Evolutionary conservation across 2,888 invertebrate genomes (phyloP).

Genomic region (Elmis aenea): DNA sequence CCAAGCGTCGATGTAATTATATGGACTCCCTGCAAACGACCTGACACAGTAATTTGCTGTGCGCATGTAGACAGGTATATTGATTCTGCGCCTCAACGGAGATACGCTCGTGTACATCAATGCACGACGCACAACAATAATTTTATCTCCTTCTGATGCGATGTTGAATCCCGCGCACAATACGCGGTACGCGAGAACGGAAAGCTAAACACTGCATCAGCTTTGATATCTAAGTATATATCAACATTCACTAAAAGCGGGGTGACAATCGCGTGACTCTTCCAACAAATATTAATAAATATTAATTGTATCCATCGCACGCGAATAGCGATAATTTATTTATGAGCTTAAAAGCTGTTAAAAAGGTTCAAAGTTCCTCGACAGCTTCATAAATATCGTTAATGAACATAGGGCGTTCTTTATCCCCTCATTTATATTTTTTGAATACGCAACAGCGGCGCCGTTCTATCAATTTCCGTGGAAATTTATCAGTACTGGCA

Average conservation of each 20-base stretch:
- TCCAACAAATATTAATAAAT: too few relatives aligned
- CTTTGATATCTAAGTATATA: conserved; percentile 10
- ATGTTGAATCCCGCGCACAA: conserved; percentile 3
- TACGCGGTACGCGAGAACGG: conserved; percentile 10
- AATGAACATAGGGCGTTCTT: too few relatives aligned
- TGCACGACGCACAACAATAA: conserved; percentile 16
- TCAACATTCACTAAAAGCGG: conserved; percentile 10
- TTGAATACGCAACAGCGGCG: too few relatives aligned
- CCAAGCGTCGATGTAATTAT: conserved; percentile 22
- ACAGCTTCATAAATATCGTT: too few relatives aligned
- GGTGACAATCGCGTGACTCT: too few relatives aligned
- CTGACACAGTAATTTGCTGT: conserved; percentile 23
- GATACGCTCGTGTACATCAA: conserved; percentile 17
- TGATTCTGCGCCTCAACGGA: conserved; percentile 20
- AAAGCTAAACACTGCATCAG: conserved; percentile 8
- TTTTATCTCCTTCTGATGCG: conserved; percentile 12
- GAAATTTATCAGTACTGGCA: too few relatives aligned
- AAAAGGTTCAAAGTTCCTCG: too few relatives aligned
- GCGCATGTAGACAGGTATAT: conserved; percentile 26
- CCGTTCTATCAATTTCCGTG: too few relatives aligned
- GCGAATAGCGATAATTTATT: too few relatives aligned
- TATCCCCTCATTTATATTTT: too few relatives aligned
- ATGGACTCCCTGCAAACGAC: conserved; percentile 20
- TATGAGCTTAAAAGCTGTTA: too few relatives aligned
- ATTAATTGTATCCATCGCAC: background rate